Conservation (phyloP, 2,888 invertebrate genomes). For the Idaea straminata region DNA sequence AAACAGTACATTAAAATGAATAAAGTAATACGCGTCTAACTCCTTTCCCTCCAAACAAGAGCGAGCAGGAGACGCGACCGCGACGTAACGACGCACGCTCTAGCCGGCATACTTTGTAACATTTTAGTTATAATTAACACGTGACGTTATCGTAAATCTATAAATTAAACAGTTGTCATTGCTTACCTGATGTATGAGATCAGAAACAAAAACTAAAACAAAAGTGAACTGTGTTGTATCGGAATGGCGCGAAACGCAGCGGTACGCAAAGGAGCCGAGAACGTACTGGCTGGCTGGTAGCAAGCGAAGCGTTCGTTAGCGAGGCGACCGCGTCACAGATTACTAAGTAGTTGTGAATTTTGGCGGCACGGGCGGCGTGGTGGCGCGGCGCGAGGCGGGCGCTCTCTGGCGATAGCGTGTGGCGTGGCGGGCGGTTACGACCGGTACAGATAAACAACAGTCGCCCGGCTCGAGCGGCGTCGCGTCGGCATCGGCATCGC, state of each 20-base stretch:
- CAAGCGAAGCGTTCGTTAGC: neutral
- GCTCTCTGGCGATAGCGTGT: neutral
- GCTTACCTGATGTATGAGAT: conserved; percentile 19
- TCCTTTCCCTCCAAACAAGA: neutral
- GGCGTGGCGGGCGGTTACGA: neutral
- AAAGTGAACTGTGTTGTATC: conserved; percentile 17
- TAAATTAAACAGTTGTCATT: conserved; percentile 3
- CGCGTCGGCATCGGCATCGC: conserved; percentile 37
- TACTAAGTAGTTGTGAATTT: neutral
- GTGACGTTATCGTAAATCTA: conserved; percentile 1
- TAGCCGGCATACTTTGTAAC: neutral
- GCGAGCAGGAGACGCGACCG: neutral
- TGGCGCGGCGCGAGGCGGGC: neutral
- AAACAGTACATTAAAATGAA: too few relatives aligned
- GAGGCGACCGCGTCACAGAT: neutral
- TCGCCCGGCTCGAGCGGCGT: neutral
- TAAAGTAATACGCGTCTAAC: neutral
- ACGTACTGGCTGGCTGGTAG: conserved; percentile 8
- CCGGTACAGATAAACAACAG: neutral
- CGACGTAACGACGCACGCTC: neutral
- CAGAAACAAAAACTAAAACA: conserved; percentile 26
- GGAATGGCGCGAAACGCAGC: conserved; percentile 28
- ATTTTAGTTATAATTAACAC: neutral
- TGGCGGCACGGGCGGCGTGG: neutral
- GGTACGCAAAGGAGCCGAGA: conserved; percentile 21